phyloP scores from a whole-genome alignment of 2,113 vertebrate species.

The Chaetops frenatus region DNA sequence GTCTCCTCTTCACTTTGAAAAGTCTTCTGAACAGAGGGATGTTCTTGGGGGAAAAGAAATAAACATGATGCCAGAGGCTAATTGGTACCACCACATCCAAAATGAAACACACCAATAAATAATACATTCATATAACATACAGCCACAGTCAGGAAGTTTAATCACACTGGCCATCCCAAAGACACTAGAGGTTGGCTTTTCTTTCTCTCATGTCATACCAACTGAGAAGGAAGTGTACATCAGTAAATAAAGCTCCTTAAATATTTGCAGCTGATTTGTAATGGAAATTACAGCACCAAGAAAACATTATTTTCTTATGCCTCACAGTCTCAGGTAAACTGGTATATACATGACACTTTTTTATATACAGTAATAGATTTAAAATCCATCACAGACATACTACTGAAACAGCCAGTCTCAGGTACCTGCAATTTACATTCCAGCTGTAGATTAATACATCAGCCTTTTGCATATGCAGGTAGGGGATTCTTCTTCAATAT shows the following conservation, averaged over 20 bases:
- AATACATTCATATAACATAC: background rate
- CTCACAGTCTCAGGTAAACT: background rate
- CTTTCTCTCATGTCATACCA: background rate
- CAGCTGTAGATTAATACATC: background rate
- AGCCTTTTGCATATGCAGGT: background rate
- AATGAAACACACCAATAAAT: background rate
- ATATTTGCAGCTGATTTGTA: constrained; percentile 27
- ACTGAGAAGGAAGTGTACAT: background rate
- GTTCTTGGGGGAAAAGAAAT: background rate
- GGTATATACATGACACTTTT: background rate
- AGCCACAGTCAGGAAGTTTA: background rate
- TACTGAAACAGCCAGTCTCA: background rate
- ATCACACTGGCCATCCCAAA: background rate
- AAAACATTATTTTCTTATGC: background rate
- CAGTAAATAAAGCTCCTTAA: constrained; percentile 18
- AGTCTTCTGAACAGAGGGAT: background rate
- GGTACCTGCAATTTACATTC: background rate
- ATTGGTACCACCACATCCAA: background rate
- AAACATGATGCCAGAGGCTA: background rate
- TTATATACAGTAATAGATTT: background rate
- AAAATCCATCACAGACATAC: background rate
- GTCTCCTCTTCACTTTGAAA: background rate
- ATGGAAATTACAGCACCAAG: background rate
- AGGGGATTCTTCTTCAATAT: background rate
- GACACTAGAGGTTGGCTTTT: background rate